A percentile compares a stretch with the other conserved stretches of the same genome.
Conservation (phyloP, 2,797 vertebrate genomes). For the Geotrypetes seraphini region DNA sequence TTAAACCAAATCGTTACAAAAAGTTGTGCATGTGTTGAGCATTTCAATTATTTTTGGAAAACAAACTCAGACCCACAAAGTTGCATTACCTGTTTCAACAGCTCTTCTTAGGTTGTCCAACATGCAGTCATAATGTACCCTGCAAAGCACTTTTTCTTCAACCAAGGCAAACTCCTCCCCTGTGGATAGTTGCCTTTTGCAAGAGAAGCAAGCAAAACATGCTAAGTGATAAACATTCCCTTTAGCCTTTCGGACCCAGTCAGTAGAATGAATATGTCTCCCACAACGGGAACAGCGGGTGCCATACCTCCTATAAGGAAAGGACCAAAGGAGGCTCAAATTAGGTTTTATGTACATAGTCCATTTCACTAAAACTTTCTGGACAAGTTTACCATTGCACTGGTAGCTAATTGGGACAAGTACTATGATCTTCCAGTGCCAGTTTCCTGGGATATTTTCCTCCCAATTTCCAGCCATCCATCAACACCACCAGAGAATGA, state of each 20-base stretch:
- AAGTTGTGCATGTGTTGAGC: background rate
- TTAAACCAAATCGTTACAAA: background rate
- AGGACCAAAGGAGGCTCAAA: no score
- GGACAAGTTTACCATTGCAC: no score
- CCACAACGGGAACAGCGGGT: slow-evolving; percentile 89
- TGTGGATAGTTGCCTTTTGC: slow-evolving; percentile 88
- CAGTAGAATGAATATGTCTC: slow-evolving; percentile 80
- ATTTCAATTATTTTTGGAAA: no score
- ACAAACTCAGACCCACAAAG: no score
- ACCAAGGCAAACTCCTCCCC: slow-evolving; percentile 93
- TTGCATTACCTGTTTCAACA: slow-evolving; percentile 77
- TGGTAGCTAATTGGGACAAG: no score
- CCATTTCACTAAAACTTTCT: no score
- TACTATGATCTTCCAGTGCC: no score
- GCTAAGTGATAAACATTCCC: slow-evolving; percentile 91
- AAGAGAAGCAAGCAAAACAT: slow-evolving; percentile 92
- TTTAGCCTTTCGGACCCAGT: slow-evolving; percentile 91
- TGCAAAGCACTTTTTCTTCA: slow-evolving; percentile 86
- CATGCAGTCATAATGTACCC: slow-evolving; percentile 89
- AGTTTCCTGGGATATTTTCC: no score
- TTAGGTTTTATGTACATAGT: no score
- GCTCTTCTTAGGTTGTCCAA: slow-evolving; percentile 87
- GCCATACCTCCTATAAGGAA: slow-evolving; percentile 73
- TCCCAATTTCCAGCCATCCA: no score
- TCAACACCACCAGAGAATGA: no score